Evolutionary conservation across 2,888 invertebrate genomes (phyloP).

Genomic region (Dolomedes plantarius): DNA sequence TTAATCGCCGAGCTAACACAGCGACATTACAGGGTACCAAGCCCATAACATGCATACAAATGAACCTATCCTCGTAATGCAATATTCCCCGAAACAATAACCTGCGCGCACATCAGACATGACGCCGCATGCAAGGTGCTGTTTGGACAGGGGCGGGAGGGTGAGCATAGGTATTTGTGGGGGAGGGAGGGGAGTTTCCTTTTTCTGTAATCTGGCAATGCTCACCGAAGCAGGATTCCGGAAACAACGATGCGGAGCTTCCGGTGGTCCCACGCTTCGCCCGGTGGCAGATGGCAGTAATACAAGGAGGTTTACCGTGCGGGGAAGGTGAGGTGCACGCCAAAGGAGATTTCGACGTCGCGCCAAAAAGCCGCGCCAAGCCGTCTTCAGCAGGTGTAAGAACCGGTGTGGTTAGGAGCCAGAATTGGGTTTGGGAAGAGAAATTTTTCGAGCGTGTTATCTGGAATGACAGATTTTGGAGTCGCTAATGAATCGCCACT

Average conservation of each 20-base stretch:
- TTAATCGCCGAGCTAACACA: no score
- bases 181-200: background rate
- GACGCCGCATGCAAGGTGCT: constrained; percentile 12
- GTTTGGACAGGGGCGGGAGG: background rate
- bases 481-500: no score
- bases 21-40: background rate
- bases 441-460: background rate
- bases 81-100: constrained; percentile 11
- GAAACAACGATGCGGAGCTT: constrained; percentile 12
- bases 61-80: background rate
- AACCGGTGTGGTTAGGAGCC: no score
- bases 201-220: constrained; percentile 14
- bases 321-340: background rate
- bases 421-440: no score
- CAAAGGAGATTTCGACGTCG: no score
- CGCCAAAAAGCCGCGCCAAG: background rate
- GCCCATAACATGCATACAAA: background rate
- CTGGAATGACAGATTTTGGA: no score
- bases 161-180: constrained; percentile 9
- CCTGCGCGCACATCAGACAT: background rate
- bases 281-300: background rate
- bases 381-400: background rate
- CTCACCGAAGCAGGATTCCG: constrained; percentile 16
- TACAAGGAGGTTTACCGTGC: background rate
- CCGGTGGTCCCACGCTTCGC: background rate